Evolutionary conservation across 2,797 vertebrate species (phyloP), one percentile per base, ranked within the genome.

Genomic region (Dallia pectoralis): DNA sequence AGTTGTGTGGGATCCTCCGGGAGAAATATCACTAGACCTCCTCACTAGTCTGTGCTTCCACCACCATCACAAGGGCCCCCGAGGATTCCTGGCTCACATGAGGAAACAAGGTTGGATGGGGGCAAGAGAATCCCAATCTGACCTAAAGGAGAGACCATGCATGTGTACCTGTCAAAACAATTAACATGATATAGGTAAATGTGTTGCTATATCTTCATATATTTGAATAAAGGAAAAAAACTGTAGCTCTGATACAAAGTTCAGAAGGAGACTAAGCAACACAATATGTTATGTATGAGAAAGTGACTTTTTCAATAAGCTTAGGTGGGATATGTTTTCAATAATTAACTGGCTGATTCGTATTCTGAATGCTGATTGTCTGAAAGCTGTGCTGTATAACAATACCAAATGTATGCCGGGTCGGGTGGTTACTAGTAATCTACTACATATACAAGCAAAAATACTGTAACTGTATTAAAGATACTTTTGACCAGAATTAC

Each of bases 41-140:
- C 32, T 44, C 18, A 5, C 16, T 25, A n/a, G 33, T 32, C 63
- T 29, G 14, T 72, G 65, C 53, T 56, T 48, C 7, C 56, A 30
- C 7, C 56, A 30, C 25, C 15, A 56, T 76, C 74, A 51, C 70
- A n/a, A 61, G 51, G 51, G 8, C 30, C 49, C 53, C 40, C 36
- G 19, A 71, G 67, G 65, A 11, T 68, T 8, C 16, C 30, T 65
- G 29, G 30, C 51, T 56, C 48, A 71, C 69, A 33, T 66, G 32
- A 48, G 51, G 48, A 56, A 59, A 9, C 19, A 48, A 40, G 66
- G 66, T 14, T 15, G 25, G 48, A 16, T 11, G 32, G 0, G 6
- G 11, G 71, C 18, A 53, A 8, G 61, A 18, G 22, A 8, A 16
- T n/a, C n/a, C n/a, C n/a, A n/a, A n/a, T n/a, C n/a, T 29, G 7